Percentiles rank a stretch among this genome's conserved stretches.
Evolutionary conservation across 1,140 invertebrate genomes (phyloP).

Genomic region (Druon quercuslanigerum): DNA sequence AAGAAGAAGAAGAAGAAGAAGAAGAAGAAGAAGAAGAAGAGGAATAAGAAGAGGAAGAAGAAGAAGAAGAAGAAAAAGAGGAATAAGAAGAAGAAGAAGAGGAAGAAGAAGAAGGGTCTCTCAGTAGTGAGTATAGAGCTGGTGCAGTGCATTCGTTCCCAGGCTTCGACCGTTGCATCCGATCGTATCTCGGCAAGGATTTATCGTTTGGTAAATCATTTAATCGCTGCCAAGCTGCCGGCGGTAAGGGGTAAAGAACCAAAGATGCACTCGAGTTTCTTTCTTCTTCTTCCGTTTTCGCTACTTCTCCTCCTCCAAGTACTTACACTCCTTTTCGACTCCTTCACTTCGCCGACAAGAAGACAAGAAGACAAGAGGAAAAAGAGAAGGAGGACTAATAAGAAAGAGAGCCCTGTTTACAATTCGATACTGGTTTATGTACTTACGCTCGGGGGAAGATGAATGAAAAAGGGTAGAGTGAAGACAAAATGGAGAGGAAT

Average conservation of each 20-base stretch:
- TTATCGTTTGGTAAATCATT: conserved; percentile 77
- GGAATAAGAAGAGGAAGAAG: no score
- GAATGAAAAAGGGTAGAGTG: no score
- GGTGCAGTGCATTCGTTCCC: conserved; percentile 52
- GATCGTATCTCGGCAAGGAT: conserved; percentile 74
- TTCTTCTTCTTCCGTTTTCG: conserved; percentile 43
- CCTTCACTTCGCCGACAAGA: neutral
- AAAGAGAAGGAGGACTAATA: neutral
- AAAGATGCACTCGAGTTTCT: conserved; percentile 53
- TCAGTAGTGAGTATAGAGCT: conserved; percentile 17
- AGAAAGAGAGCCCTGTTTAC: conserved; percentile 11
- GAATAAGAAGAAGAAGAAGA: conserved; percentile 38
- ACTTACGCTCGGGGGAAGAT: neutral
- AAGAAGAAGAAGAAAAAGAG: conserved; percentile 35
- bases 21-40: conserved; percentile 32
- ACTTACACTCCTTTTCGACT: conserved; percentile 47
- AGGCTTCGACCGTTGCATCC: conserved; percentile 63
- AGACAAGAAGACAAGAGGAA: neutral
- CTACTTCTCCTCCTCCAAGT: conserved; percentile 45
- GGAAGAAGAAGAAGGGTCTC: conserved; percentile 18
- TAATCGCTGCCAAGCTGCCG: conserved; percentile 74
- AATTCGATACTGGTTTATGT: conserved; percentile 6
- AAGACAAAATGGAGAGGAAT: no score
- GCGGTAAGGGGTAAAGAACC: conserved; percentile 62
- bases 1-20: conserved; percentile 34